phyloP scores from a whole-genome alignment of 1,140 invertebrate genomes.

The Micrasema longulum region DNA sequence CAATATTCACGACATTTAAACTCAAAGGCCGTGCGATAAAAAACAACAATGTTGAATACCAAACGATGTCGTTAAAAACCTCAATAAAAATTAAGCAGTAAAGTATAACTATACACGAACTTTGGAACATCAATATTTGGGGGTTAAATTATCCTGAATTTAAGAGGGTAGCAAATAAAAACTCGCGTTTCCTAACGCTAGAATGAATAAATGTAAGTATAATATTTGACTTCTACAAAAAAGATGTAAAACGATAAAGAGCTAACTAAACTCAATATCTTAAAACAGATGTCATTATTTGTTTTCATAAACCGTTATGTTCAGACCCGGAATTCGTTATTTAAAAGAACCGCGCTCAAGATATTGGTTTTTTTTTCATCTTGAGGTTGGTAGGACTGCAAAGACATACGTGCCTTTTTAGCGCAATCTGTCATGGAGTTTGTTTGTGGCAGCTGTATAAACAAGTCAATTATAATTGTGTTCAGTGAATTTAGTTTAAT shows the following conservation, averaged over 20 bases:
- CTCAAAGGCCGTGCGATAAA: slow-evolving; percentile 17
- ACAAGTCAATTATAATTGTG: too few species aligned
- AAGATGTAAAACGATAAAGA: not conserved
- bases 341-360: too few species aligned
- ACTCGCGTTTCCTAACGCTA: too few species aligned
- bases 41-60: slow-evolving; percentile 27
- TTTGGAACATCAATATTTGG: slow-evolving; percentile 1
- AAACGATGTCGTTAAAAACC: slow-evolving; percentile 23
- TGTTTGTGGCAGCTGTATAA: too few species aligned
- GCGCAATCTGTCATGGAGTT: too few species aligned
- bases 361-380: too few species aligned
- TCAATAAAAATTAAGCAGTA: slow-evolving; percentile 22
- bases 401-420: too few species aligned
- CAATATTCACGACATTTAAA: slow-evolving; percentile 21
- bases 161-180: not conserved
- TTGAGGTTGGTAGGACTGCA: too few species aligned
- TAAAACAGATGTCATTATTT: not conserved
- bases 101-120: slow-evolving; percentile 3
- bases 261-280: not conserved
- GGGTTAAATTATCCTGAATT: not conserved
- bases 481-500: too few species aligned
- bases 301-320: not conserved
- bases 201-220: not conserved
- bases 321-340: too few species aligned
- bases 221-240: not conserved